Percentiles rank a stretch among this genome's conserved stretches.
phyloP scores from a whole-genome alignment of 1,140 invertebrate species.

The Sitodiplosis mosellana region DNA sequence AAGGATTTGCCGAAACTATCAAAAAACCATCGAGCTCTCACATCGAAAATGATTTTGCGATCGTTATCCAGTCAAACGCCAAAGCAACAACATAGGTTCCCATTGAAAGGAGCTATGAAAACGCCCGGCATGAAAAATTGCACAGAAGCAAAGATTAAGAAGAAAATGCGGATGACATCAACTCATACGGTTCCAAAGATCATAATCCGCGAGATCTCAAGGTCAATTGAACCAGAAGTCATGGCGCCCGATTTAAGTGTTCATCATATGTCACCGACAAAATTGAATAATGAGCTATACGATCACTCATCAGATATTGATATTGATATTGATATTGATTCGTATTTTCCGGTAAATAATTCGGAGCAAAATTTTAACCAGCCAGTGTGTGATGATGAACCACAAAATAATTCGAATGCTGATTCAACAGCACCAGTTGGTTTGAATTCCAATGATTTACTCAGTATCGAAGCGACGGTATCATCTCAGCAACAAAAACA shows the following conservation, averaged over 20 bases:
- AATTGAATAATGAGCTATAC: background rate
- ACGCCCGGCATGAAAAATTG: background rate
- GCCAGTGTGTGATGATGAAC: too few relatives aligned
- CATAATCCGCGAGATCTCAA: background rate
- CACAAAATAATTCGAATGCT: too few relatives aligned
- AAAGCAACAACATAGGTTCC: background rate
- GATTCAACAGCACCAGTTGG: too few relatives aligned
- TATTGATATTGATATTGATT: too few relatives aligned
- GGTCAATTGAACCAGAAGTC: constrained; percentile 29
- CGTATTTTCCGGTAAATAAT: too few relatives aligned
- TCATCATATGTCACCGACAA: constrained; percentile 1
- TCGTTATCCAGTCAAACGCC: background rate
- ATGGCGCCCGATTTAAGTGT: constrained; percentile 15
- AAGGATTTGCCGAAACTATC: constrained; percentile 31
- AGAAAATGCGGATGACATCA: background rate
- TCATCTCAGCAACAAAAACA: too few relatives aligned
- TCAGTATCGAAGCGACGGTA: too few relatives aligned
- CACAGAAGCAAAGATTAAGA: background rate
- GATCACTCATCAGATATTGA: background rate
- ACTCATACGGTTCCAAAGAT: background rate
- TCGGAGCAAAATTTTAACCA: too few relatives aligned
- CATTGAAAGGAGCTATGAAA: background rate
- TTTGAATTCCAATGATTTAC: too few relatives aligned
- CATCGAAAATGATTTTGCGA: background rate
- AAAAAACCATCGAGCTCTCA: constrained; percentile 7